These are phyloP conservation scores for Micronycteris hirsuta DNA, from an alignment of 2,113 vertebrate genomes.

Conservation along the genomic window DNA sequence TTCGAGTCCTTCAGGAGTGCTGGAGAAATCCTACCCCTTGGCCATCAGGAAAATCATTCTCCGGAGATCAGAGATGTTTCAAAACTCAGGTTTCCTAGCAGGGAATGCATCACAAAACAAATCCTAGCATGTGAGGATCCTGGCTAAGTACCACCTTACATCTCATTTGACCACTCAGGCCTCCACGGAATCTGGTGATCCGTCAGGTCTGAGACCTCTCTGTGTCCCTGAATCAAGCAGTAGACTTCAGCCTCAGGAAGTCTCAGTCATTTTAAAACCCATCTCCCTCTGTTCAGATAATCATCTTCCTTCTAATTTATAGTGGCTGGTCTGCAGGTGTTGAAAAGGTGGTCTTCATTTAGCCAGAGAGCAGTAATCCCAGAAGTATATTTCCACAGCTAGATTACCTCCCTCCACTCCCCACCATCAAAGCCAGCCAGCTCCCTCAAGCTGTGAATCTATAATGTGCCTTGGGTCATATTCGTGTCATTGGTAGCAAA, in stretches of 20 bases:
- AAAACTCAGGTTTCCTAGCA: neutral
- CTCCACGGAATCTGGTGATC: neutral
- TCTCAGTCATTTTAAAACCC: conserved; percentile 36
- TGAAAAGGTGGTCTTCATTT: conserved; percentile 47
- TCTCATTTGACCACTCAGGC: neutral
- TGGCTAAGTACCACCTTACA: neutral
- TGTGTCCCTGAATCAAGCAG: neutral
- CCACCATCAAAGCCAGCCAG: neutral
- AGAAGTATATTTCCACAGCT: conserved; percentile 14
- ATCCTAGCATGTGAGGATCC: neutral
- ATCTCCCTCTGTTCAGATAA: conserved; percentile 35
- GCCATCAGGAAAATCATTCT: neutral
- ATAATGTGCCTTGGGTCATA: neutral
- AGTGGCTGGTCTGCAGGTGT: neutral
- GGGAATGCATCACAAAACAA: neutral
- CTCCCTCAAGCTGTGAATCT: neutral
- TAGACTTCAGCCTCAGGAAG: neutral
- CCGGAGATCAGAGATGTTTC: neutral
- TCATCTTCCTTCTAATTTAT: conserved; percentile 46
- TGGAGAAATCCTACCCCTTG: neutral
- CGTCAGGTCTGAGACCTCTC: neutral
- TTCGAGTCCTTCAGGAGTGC: neutral
- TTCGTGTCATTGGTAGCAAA: conserved; percentile 31
- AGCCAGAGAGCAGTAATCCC: conserved; percentile 28
- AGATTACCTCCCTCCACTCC: neutral